Base-by-base conservation (phyloP, 2,888 invertebrate genomes). In the Xiphydria camelus region DNA sequence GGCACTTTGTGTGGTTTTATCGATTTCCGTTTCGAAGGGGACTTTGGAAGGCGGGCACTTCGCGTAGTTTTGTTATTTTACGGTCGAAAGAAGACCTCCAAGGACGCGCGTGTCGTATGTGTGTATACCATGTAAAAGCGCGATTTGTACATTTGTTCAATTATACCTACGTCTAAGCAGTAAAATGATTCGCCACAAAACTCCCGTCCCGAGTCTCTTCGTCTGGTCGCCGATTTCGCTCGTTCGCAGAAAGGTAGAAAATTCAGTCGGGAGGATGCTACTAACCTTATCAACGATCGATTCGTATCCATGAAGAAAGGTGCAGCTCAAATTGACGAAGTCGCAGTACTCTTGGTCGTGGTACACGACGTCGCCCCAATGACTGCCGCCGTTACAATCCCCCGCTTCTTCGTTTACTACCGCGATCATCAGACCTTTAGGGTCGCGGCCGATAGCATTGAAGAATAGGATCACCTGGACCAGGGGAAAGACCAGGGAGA, bases 381-480 rank as follows among this genome's bases (percentile, higher is more conserved):
- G 70, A 0, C 55, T 55, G 34, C 78, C 77, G 15, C 65, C 67
- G 47, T 78, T 73, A 33, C 77, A 78, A 9, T 75, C 59, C 0
- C 79, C 79, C 61, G 55, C 81, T 75, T 95, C 94, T 1, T 88
- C 81, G 64, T 93, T 93, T 15, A 92, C 86, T 0, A 94, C 80
- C 0, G 87, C 93, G 23, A 95, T 60, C 36, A 81, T 80, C 0
- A 94, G 77, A 44, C 84, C 83, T 38, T 80, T 79, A 0, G 90
- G 89, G 61, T 92, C 88, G 36, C 83, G 83, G 1, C 92, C 92
- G 39, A 92, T 83, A 19, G 92, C 87, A 43, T 86, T 72, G 76
- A 92, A 88, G 75, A 94, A 94, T 23, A 89, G 81, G 26, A 85
- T 78, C 49, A 88, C 81, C 82, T 94, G 88, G 17, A 93, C 78